phyloP scores from a whole-genome alignment of 2,888 invertebrate species.

The Timema cristinae region DNA sequence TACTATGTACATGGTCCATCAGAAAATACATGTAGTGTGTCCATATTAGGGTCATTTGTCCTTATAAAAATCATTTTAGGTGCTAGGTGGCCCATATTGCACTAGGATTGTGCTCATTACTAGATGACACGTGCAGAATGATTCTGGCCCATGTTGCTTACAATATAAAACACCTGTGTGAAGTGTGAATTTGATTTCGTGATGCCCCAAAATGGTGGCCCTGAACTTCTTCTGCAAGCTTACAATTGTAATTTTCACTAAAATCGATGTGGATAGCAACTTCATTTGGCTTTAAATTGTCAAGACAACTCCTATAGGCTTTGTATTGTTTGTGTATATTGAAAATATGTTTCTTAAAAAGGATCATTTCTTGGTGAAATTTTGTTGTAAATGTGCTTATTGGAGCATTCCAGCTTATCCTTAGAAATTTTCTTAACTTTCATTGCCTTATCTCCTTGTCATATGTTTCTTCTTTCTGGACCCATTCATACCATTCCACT shows the following conservation, averaged over 20 bases:
- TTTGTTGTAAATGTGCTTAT: slow-evolving; percentile 4
- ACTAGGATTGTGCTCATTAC: slow-evolving; percentile 1
- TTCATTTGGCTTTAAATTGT: slow-evolving; percentile 14
- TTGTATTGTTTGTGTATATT: slow-evolving; percentile 15
- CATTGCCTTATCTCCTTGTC: background rate
- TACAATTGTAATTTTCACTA: slow-evolving; percentile 21
- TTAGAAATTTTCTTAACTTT: slow-evolving; percentile 11
- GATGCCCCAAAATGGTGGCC: slow-evolving; percentile 20
- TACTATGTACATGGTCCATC: slow-evolving; percentile 11
- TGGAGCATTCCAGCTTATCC: slow-evolving; percentile 5
- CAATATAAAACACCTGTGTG: slow-evolving; percentile 17
- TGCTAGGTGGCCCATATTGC: slow-evolving; percentile 2
- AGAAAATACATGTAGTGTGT: background rate
- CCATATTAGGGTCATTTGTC: background rate
- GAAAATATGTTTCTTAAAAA: slow-evolving; percentile 17
- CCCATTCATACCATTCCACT: slow-evolving; percentile 11
- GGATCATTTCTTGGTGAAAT: slow-evolving; percentile 10
- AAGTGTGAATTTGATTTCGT: slow-evolving; percentile 16
- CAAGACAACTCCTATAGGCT: slow-evolving; percentile 13
- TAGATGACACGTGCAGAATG: slow-evolving; percentile 4
- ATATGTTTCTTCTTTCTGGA: slow-evolving; percentile 4
- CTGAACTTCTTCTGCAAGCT: slow-evolving; percentile 19
- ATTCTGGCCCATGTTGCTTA: background rate
- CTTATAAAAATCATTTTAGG: background rate
- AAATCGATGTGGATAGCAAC: slow-evolving; percentile 20